Evolutionary conservation across 2,113 vertebrate species (phyloP), one percentile per base, ranked within the genome.

Genomic region (Pseudolaguvia tuberculata): DNA sequence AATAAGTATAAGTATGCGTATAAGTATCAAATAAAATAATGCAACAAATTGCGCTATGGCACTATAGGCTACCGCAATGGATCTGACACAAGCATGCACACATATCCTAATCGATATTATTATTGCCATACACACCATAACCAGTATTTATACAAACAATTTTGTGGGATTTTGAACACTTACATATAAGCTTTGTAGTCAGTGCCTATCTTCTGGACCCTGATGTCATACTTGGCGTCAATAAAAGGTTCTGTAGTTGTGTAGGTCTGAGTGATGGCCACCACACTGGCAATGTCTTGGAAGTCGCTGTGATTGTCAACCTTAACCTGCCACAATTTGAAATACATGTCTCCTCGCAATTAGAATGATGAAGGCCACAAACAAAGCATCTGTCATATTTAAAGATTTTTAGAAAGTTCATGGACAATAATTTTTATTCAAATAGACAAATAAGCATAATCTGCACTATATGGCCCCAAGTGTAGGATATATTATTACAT

Each of bases 101-200:
- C 42, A 50, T 48, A 66, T 48, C 7, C 10, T 48, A 23, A 65
- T 25, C 62, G 47, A 15, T 21, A 39, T 39, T 5, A 70, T 25
- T 52, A 57, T 14, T 31, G 45, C 3, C 17, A 68, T 45, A n/a
- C 29, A 27, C 39, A 27, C 11, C 21, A 58, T 47, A 21, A 42
- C 3, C 69, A 57, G 7, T 56, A 52, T 18, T 20, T 42, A 18
- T 45, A 18, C 53, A 57, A 56, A 45, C 51, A 76, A 77, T 72
- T 53, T 31, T 31, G 3, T 4, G 20, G 62, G 27, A 67, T 50
- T 50, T 18, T 67, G 17, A 50, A 50, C 61, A 76, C 51, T 92
- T 87, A 99, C 97, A 99, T 99, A 90, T 98, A 99, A 50, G 97
- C 95, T 87, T 98, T 99, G 88, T 99, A 99, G 90, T 97, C 97